phyloP scores from a whole-genome alignment of 2,888 invertebrate species.

The Tetranychus truncatus region DNA sequence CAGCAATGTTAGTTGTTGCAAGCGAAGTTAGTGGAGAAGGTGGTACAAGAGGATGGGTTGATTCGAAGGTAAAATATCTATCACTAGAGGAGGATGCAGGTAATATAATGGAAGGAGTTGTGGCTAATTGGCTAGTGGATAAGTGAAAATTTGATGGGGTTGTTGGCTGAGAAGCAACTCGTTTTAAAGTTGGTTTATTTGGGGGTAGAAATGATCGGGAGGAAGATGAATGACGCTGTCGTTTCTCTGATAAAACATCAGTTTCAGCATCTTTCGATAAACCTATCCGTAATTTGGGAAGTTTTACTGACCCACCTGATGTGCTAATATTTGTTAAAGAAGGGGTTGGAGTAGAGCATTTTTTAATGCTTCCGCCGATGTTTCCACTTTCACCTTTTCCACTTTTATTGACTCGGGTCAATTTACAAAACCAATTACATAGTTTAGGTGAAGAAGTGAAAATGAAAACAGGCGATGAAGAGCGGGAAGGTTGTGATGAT shows the following conservation, averaged over 20 bases:
- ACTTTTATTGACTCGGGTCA: background rate
- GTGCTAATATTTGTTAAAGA: background rate
- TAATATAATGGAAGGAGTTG: background rate
- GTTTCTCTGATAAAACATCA: background rate
- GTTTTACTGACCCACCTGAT: background rate
- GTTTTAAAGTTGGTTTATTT: slow-evolving; percentile 17
- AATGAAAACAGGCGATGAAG: slow-evolving; percentile 23
- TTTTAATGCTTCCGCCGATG: background rate
- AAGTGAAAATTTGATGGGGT: background rate
- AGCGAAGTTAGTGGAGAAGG: background rate
- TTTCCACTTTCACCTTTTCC: background rate
- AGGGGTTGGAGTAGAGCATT: background rate
- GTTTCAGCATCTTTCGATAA: slow-evolving; percentile 17
- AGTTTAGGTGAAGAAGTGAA: background rate
- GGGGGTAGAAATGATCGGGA: background rate
- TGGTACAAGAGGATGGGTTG: background rate
- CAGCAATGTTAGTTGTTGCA: background rate
- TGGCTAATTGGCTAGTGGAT: background rate
- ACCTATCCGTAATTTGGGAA: slow-evolving; percentile 9
- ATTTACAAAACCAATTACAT: background rate
- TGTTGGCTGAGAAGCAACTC: slow-evolving; percentile 21
- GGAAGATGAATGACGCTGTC: background rate
- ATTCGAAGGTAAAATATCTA: background rate
- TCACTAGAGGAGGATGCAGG: slow-evolving; percentile 4
- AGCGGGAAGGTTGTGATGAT: slow-evolving; percentile 21